phyloP scores from a whole-genome alignment of 2,888 invertebrate species.

The Chrysopilus asiliformis region DNA sequence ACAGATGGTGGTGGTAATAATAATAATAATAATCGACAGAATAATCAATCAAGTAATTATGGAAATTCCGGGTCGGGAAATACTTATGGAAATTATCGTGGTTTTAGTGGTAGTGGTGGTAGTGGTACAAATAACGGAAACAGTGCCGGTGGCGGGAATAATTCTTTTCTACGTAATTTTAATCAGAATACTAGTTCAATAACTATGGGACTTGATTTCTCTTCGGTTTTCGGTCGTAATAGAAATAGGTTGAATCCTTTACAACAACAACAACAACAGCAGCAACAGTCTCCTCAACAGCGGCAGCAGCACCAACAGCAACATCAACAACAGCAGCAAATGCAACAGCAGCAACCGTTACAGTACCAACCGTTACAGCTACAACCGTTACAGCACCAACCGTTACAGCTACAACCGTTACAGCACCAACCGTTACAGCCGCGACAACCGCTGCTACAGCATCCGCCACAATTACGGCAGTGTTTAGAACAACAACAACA shows the following conservation, averaged over 20 bases:
- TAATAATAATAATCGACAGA: constrained; percentile 25
- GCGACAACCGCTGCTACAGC: constrained; percentile 20
- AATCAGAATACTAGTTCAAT: background rate
- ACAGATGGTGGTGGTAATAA: constrained; percentile 35
- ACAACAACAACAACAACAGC: background rate
- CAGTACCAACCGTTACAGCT: constrained; percentile 12
- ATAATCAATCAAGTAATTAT: constrained; percentile 21
- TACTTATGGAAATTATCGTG: constrained; percentile 2
- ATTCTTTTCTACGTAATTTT: background rate
- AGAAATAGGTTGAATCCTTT: constrained; percentile 3
- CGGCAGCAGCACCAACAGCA: constrained; percentile 11
- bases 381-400: constrained; percentile 8
- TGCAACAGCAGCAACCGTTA: constrained; percentile 12
- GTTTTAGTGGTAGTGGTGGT: constrained; percentile 1
- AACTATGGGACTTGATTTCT: no score
- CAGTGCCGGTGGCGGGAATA: background rate
- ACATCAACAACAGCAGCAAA: constrained; percentile 15
- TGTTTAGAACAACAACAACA: background rate
- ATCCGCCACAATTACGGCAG: constrained; percentile 16
- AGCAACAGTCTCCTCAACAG: background rate
- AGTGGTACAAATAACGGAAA: constrained; percentile 1
- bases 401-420: constrained; percentile 21
- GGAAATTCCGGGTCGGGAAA: constrained; percentile 21
- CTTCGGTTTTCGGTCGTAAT: background rate
- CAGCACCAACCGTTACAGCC: constrained; percentile 13